phyloP scores from a whole-genome alignment of 1,140 invertebrate genomes.

The Drosophila parabipectinata region DNA sequence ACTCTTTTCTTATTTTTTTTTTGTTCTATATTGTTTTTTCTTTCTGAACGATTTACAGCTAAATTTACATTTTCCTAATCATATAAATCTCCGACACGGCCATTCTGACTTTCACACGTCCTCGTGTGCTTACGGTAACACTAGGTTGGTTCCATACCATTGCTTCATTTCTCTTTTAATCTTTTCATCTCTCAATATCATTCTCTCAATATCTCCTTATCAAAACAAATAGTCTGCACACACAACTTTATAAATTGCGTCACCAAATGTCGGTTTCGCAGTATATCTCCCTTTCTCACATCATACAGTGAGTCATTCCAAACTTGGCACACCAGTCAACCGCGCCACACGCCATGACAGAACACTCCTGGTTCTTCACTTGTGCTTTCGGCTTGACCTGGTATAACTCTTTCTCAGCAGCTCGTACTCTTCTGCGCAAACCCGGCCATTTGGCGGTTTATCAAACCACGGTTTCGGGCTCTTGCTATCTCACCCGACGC shows the following conservation, averaged over 20 bases:
- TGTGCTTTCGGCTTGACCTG: constrained; percentile 3
- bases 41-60: constrained; percentile 4
- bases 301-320: not conserved
- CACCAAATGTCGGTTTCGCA: constrained; percentile 5
- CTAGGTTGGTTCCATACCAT: constrained; percentile 7
- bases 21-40: constrained; percentile 17
- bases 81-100: not conserved
- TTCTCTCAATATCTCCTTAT: not conserved
- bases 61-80: not conserved
- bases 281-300: not conserved
- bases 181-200: not conserved
- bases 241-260: constrained; percentile 10
- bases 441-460: not conserved
- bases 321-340: not conserved
- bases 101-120: too few relatives aligned
- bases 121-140: not conserved
- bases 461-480: too few relatives aligned
- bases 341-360: not conserved
- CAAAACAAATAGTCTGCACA: not conserved
- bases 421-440: constrained; percentile 13
- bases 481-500: too few relatives aligned
- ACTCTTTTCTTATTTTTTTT: not conserved
- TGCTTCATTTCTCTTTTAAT: constrained; percentile 2
- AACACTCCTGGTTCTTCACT: too few relatives aligned
- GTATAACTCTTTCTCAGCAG: constrained; percentile 9